phyloP scores from a whole-genome alignment of 2,113 vertebrate species.

The Scalopus aquaticus region DNA sequence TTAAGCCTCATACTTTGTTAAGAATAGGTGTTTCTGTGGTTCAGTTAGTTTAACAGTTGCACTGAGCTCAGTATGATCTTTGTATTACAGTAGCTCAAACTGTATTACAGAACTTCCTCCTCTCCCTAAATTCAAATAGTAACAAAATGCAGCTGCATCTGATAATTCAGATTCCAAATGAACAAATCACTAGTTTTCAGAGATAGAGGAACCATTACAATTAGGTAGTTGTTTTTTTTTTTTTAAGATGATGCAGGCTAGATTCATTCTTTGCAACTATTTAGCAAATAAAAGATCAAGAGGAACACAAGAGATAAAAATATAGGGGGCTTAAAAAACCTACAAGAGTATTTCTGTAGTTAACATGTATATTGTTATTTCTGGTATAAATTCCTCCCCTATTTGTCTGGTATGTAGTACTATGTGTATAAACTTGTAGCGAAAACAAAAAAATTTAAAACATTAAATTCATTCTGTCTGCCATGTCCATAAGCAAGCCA shows the following conservation, averaged over 20 bases:
- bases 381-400: not conserved
- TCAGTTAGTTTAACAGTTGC: not conserved
- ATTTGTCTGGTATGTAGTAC: not conserved
- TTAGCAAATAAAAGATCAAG: constrained; percentile 32
- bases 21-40: not conserved
- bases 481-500: not conserved
- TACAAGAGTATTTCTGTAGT: not conserved
- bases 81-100: not conserved
- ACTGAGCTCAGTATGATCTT: not conserved
- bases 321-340: not conserved
- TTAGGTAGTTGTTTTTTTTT: not conserved
- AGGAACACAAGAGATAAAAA: constrained; percentile 33
- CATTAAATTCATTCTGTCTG: not conserved
- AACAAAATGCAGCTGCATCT: not conserved
- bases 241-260: not conserved
- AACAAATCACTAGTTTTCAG: constrained; percentile 6
- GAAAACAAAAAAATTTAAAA: not conserved
- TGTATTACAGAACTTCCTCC: not conserved
- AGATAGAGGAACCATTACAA: not conserved
- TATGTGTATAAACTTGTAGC: not conserved
- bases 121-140: not conserved
- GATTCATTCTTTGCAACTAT: not conserved
- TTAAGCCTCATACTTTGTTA: not conserved
- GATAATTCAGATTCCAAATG: not conserved
- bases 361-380: constrained; percentile 7